Evolutionary conservation across 2,888 invertebrate genomes (phyloP), one percentile per base, ranked within the genome.

Genomic region (Psylliodes chrysocephalus): DNA sequence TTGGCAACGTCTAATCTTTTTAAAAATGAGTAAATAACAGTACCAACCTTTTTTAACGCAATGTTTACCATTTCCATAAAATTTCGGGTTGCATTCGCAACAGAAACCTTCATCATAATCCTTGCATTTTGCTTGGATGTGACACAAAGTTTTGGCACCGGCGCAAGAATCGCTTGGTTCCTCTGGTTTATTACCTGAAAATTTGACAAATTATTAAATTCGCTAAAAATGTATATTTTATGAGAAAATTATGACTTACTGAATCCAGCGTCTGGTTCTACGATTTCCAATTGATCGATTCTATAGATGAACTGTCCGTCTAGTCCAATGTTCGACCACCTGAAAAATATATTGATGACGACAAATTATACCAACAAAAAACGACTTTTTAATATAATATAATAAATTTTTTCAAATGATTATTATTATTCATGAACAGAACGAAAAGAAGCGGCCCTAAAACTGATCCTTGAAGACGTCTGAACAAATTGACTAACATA

Each of bases 41-140:
- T 28, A 42, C 14, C 76, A 78, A 86, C 91, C 89, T 78, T 90
- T 88, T 80, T 91, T 91, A 63, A 98, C 87, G 78, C 98, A 98
- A 54, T 90, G 90, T 79, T 89, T 89, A 56, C 98, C 98, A 79
- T 98, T 98, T 66, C 98, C 98, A 78, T 93, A 96, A 82, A 85
- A 95, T 4, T 92, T 92, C n/a, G 86, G 83, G 33, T 88, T 85
- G 79, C 98, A 98, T 67, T 88, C 85, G 80, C 98, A 99, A 78
- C 98, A 98, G 79, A 92, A 96, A 6, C 97, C 97, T 28, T 86
- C 85, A 52, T 88, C 86, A 76, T 91, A 91, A 80, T 98, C 96
- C 4, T 89, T 84, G 80, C 97, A 98, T 56, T 86, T 85, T 0
- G 95, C 95, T 74, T 91, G 88, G 42, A 88, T 87, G 78, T 95